Evolutionary conservation across 1,140 invertebrate genomes (phyloP).

Genomic region (Cyrtorhinus lividipennis): DNA sequence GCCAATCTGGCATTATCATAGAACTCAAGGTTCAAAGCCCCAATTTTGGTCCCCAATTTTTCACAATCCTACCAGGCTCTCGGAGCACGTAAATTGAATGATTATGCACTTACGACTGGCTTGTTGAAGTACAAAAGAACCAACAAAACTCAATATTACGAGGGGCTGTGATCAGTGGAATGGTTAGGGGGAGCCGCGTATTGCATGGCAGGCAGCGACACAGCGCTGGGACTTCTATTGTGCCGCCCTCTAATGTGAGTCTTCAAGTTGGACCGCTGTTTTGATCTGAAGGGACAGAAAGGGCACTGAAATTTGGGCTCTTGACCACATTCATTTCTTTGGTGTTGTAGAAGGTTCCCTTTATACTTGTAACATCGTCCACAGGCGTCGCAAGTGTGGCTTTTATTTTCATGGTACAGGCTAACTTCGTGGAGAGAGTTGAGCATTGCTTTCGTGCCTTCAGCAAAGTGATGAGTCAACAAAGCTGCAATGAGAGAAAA

Average conservation of each 20-base stretch:
- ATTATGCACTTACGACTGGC: too few relatives aligned
- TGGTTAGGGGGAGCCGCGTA: not conserved
- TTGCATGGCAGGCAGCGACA: not conserved
- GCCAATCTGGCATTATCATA: too few relatives aligned
- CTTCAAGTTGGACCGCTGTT: constrained; percentile 34
- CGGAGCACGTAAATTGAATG: too few relatives aligned
- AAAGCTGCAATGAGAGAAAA: too few relatives aligned
- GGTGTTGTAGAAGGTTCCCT: constrained; percentile 17
- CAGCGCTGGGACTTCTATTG: constrained; percentile 24
- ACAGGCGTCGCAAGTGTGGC: constrained; percentile 18
- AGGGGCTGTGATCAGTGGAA: not conserved
- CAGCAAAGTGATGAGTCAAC: not conserved
- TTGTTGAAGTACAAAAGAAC: too few relatives aligned
- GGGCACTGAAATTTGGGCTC: constrained; percentile 25
- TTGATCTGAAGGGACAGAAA: constrained; percentile 33
- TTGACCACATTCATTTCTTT: constrained; percentile 28
- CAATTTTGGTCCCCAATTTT: too few relatives aligned
- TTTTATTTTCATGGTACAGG: not conserved
- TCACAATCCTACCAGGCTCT: too few relatives aligned
- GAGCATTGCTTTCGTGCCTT: not conserved
- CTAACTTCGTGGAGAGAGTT: not conserved
- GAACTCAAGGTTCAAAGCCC: too few relatives aligned
- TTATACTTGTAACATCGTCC: constrained; percentile 23
- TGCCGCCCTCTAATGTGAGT: constrained; percentile 29
- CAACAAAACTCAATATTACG: not conserved